Evolutionary conservation across 2,113 vertebrate genomes (phyloP), one percentile per base, ranked within the genome.

Genomic region (Muntiacus reevesi): DNA sequence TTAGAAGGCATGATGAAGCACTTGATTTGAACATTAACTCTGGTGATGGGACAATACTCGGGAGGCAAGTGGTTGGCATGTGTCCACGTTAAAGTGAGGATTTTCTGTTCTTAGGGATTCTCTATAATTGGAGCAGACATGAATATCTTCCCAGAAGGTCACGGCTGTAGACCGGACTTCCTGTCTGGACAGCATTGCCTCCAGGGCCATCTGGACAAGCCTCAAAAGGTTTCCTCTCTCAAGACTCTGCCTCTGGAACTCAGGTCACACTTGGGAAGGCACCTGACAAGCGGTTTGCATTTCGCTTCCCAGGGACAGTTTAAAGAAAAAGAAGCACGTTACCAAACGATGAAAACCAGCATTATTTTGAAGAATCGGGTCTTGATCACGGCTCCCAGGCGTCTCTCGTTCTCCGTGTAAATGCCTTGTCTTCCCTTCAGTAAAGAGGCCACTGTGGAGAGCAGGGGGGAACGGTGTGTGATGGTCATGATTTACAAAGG

Each of bases 281-380:
- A 94, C 87, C 3, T 11, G 28, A 17, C 54, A 67, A 64, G 45
- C 4, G 17, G 78, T 6, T 0, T 36, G 60, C 86, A 47, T 8
- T 17, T 64, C n/a, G 62, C 19, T 7, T 64, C 94, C 7, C 2
- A 36, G 33, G 5, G 79, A 17, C 27, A 47, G 11, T 23, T 13
- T 36, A 89, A 40, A 36, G 82, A 40, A 4, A 62, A 36, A 62
- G 83, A 23, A 67, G 60, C 54, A 60, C 28, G 5, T 98, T 98
- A 99, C 99, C 99, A 99, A 97, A 99, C 98, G 47, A 99, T 43
- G 7, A 99, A 99, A 33, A 99, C 99, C 98, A 99, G 99, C 99
- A 99, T 99, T 78, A 99, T 99, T 98, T 99, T 99, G 98, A 99
- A 99, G 99, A 99, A 99, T 13, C 99, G 99, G 19, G 99, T 99